Percentiles rank a stretch among this genome's conserved stretches.
These are phyloP conservation scores for Drosophila eugracilis DNA, from an alignment of 1,140 invertebrate species.

Conservation along the genomic window DNA sequence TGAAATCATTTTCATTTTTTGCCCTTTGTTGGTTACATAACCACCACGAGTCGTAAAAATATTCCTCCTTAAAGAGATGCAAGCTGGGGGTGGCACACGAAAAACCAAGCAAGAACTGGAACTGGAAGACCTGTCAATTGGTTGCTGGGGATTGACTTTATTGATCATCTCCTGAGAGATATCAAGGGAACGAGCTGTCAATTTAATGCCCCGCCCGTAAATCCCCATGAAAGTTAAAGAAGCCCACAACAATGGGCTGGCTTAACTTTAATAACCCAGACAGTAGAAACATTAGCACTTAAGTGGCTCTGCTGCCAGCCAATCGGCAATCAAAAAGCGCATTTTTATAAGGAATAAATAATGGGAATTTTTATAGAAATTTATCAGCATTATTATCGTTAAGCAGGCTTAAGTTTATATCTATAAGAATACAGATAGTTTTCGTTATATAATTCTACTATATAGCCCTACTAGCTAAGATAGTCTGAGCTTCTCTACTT, in stretches of 20 bases:
- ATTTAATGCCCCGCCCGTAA: slow-evolving; percentile 55
- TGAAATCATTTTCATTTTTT: slow-evolving; percentile 45
- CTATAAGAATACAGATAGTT: too few relatives aligned
- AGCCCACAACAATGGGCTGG: slow-evolving; percentile 34
- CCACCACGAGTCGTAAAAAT: slow-evolving; percentile 25
- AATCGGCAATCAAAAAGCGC: slow-evolving; percentile 19
- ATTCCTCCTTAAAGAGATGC: slow-evolving; percentile 6
- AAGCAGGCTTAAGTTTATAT: neutral
- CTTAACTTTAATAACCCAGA: slow-evolving; percentile 59
- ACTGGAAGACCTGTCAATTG: slow-evolving; percentile 60
- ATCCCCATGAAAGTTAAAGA: slow-evolving; percentile 39
- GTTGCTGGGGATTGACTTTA: slow-evolving; percentile 61
- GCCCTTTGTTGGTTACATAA: slow-evolving; percentile 23
- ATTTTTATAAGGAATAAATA: slow-evolving; percentile 18
- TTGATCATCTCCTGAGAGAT: slow-evolving; percentile 63
- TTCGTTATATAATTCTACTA: too few relatives aligned
- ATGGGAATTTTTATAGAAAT: slow-evolving; percentile 2
- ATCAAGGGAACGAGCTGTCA: slow-evolving; percentile 53
- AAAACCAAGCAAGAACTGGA: slow-evolving; percentile 7
- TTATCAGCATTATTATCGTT: slow-evolving; percentile 3
- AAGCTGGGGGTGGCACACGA: neutral
- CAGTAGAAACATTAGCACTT: slow-evolving; percentile 32
- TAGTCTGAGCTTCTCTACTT: too few relatives aligned
- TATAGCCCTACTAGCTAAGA: too few relatives aligned
- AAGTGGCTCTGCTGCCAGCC: slow-evolving; percentile 24